Evolutionary conservation across 2,113 vertebrate genomes (phyloP).

Genomic region (Campylomormyrus tamandua): DNA sequence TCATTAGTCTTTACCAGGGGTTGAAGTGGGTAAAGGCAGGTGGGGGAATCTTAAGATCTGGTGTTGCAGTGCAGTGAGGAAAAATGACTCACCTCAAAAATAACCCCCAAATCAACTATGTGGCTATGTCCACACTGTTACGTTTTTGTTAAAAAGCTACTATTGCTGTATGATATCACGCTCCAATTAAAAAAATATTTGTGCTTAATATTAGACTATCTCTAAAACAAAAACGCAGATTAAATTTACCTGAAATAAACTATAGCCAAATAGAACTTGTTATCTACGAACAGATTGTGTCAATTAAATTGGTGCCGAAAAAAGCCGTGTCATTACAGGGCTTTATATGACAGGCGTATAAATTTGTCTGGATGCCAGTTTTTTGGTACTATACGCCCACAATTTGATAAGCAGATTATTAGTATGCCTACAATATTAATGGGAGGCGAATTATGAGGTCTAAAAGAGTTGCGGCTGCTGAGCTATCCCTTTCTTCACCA

Average conservation of each 20-base stretch:
- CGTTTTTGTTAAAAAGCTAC: neutral
- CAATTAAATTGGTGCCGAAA: neutral
- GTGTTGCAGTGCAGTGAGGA: neutral
- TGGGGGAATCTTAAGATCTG: neutral
- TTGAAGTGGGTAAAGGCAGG: neutral
- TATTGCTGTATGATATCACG: neutral
- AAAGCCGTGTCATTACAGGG: neutral
- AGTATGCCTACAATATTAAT: neutral
- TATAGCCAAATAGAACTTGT: neutral
- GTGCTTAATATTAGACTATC: neutral
- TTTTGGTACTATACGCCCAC: neutral
- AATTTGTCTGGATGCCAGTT: neutral
- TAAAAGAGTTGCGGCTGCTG: neutral
- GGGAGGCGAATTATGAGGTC: neutral
- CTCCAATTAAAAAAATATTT: neutral
- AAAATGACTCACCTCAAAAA: neutral
- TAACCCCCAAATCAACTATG: neutral
- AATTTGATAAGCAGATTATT: neutral
- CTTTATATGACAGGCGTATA: neutral
- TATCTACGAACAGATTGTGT: neutral
- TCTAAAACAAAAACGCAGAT: neutral
- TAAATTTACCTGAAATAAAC: neutral
- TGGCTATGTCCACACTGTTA: neutral
- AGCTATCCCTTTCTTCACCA: neutral
- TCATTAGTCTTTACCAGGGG: neutral